Evolutionary conservation across 2,797 vertebrate genomes (phyloP), one percentile per base, ranked within the genome.

Genomic region (Acanthis flammea): DNA sequence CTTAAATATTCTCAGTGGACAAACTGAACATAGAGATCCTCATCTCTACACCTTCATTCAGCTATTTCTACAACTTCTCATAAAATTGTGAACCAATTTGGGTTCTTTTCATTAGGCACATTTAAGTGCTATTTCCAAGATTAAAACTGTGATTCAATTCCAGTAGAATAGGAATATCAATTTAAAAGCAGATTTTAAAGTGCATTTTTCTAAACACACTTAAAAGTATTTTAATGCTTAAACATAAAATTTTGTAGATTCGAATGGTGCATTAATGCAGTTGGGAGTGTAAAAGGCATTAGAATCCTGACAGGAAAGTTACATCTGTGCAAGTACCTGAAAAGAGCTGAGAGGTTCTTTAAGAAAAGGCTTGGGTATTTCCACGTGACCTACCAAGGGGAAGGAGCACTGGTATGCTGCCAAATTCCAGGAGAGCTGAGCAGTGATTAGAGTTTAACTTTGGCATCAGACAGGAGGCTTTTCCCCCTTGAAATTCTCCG

Each of bases 361-460:
- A 96, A 95, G 94, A 95, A 88, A 92, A 81, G 47, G 70, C 90
- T 88, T 79, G 4, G n/a, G 87, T 82, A 72, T 96, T 96, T 97
- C 92, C 96, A 95, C 71, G 62, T 79, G 95, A 95, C 94, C 92
- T 66, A 73, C 84, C 71, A 21, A 93, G 76, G 93, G 95, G 86
- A 94, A 93, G 91, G 87, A 91, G 86, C 77, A 3, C 83, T 70
- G 86, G 92, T 83, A 65, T 45, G 88, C 94, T 96, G 95, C 91
- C 70, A 42, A 92, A 94, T 97, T 97, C 97, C 97, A 97, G 77
- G 87, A 92, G 81, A 94, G 92, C 76, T 86, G 92, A 97, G 95
- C 90, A 41, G 90, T 82, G 96, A 96, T 97, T 97, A 95, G 94
- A 87, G n/a, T 96, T 92, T 93, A 97, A 96, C 94, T 95, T 92